These are phyloP conservation scores for Ochlodes sylvanus DNA, from an alignment of 2,888 invertebrate genomes.

Conservation along the genomic window DNA sequence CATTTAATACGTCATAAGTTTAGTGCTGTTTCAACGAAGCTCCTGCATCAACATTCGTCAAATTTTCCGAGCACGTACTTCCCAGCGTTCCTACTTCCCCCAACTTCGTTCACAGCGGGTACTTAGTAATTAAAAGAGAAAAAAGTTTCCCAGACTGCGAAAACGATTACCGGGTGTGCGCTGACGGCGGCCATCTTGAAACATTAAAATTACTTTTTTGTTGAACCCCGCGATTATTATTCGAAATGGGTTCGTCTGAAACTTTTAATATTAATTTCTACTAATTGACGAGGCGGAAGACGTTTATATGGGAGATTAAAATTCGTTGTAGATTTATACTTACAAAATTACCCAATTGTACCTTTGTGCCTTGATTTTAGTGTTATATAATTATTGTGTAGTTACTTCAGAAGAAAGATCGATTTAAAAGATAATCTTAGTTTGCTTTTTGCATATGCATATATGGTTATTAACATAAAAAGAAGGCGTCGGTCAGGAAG, in stretches of 20 bases:
- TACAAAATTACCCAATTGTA: too few relatives aligned
- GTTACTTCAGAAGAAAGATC: too few relatives aligned
- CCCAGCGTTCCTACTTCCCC: neutral
- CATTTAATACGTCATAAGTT: too few relatives aligned
- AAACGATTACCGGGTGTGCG: constrained; percentile 16
- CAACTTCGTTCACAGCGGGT: neutral
- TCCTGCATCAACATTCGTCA: neutral
- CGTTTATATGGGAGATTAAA: neutral
- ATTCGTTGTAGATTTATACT: neutral
- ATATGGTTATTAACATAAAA: too few relatives aligned
- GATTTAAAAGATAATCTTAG: too few relatives aligned
- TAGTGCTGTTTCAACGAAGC: neutral
- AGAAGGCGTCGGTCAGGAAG: too few relatives aligned
- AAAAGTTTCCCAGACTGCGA: constrained; percentile 4
- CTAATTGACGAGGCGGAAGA: neutral
- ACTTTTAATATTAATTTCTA: constrained; percentile 13
- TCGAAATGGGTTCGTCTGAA: constrained; percentile 12
- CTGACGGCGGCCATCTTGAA: constrained; percentile 14
- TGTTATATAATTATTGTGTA: too few relatives aligned
- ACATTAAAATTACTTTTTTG: constrained; percentile 26
- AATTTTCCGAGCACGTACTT: neutral
- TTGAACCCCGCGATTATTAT: constrained; percentile 16
- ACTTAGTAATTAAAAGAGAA: constrained; percentile 10
- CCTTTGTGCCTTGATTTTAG: too few relatives aligned
- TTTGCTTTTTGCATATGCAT: too few relatives aligned